Percentiles rank a stretch among this genome's conserved stretches.
phyloP scores from a whole-genome alignment of 2,888 invertebrate genomes.

The Julus scanicus region DNA sequence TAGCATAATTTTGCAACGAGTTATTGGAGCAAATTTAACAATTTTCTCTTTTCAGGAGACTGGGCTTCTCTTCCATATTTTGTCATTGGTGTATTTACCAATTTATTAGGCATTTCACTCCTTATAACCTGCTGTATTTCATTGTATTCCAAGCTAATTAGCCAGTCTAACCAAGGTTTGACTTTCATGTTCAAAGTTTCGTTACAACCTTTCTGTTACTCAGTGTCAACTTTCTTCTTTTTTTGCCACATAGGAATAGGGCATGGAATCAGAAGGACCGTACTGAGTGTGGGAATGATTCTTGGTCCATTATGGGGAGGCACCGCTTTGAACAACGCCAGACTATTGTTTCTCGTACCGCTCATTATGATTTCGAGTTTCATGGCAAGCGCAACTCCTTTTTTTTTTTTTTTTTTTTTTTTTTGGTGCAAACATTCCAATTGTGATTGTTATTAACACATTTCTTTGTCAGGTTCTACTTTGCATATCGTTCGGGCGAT shows the following conservation, averaged over 20 bases:
- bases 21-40: background rate
- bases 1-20: background rate
- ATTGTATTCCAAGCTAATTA: constrained; percentile 52
- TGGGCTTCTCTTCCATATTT: constrained; percentile 53
- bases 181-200: too few species aligned
- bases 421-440: background rate
- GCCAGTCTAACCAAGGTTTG: constrained; percentile 48
- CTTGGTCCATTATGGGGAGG: constrained; percentile 56
- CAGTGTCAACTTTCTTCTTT: too few species aligned
- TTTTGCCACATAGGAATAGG: constrained; percentile 39
- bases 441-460: background rate
- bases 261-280: constrained; percentile 51
- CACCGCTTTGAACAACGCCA: background rate
- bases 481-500: background rate
- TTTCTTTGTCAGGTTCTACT: background rate
- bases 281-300: constrained; percentile 51
- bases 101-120: constrained; percentile 54
- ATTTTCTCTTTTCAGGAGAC: constrained; percentile 52
- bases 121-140: constrained; percentile 51
- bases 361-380: constrained; percentile 44
- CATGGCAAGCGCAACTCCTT: background rate
- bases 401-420: too few species aligned
- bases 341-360: constrained; percentile 50
- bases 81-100: constrained; percentile 45
- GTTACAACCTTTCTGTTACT: too few species aligned